Conservation (phyloP, 2,113 vertebrate genomes). For the Mastomys coucha region DNA sequence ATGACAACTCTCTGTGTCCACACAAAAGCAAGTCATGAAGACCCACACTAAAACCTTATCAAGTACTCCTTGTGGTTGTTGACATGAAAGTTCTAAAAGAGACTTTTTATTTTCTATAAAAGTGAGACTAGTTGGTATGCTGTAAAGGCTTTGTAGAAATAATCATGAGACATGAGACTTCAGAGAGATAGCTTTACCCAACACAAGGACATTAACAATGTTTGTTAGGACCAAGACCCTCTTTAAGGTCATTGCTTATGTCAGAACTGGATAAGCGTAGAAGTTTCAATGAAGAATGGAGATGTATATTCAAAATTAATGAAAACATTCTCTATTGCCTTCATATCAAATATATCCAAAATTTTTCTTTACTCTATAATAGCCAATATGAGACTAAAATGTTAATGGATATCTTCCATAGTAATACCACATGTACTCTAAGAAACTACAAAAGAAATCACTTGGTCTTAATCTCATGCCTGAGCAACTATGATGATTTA, state of each 20-base stretch:
- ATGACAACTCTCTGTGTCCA: not conserved
- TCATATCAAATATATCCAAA: not conserved
- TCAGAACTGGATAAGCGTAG: not conserved
- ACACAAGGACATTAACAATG: accelerated
- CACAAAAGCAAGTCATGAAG: not conserved
- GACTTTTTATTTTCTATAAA: not conserved
- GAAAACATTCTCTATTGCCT: not conserved
- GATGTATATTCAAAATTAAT: not conserved
- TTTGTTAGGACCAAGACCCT: not conserved
- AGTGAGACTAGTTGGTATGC: not conserved
- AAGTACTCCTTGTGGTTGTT: not conserved
- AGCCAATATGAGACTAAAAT: not conserved
- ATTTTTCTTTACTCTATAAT: not conserved
- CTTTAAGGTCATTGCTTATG: not conserved
- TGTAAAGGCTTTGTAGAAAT: not conserved
- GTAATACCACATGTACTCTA: not conserved
- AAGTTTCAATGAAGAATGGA: not conserved
- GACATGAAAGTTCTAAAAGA: not conserved
- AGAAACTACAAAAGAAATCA: not conserved
- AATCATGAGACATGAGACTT: not conserved
- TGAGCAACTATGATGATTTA: not conserved
- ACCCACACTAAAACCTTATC: accelerated
- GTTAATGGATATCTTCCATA: not conserved
- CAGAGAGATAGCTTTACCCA: not conserved
- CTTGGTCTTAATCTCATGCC: not conserved